Conservation (phyloP, 2,113 vertebrate genomes). For the Hyla sarda region DNA sequence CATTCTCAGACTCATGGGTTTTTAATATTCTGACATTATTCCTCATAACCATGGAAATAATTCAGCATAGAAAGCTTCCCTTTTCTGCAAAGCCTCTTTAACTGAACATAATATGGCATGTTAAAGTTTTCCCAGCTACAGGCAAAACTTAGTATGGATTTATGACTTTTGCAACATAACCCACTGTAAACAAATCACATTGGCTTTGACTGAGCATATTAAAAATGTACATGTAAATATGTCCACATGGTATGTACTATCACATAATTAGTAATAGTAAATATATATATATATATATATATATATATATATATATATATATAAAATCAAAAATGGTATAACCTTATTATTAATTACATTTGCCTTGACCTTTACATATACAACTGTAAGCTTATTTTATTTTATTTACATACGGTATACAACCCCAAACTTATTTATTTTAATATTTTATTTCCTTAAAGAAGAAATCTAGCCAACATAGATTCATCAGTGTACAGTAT, state of each 20-base stretch:
- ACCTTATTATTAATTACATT: too few relatives aligned
- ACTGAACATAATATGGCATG: constrained; percentile 11
- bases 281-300: too few relatives aligned
- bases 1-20: constrained; percentile 46
- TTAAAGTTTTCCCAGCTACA: constrained; percentile 1
- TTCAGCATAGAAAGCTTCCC: constrained; percentile 18
- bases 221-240: background rate
- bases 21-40: constrained; percentile 62
- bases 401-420: too few relatives aligned
- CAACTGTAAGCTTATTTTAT: too few relatives aligned
- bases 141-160: background rate
- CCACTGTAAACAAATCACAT: constrained; percentile 12
- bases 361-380: too few relatives aligned
- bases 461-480: too few relatives aligned
- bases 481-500: too few relatives aligned
- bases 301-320: too few relatives aligned
- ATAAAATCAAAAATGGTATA: too few relatives aligned
- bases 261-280: background rate
- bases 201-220: background rate
- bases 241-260: background rate
- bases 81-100: constrained; percentile 29
- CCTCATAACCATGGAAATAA: constrained; percentile 41
- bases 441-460: too few relatives aligned
- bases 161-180: background rate
- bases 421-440: too few relatives aligned